A percentile compares a stretch with the other conserved stretches of the same genome.
These are phyloP conservation scores for Rhipidura dahli DNA, from an alignment of 2,113 vertebrate genomes.

Conservation along the genomic window DNA sequence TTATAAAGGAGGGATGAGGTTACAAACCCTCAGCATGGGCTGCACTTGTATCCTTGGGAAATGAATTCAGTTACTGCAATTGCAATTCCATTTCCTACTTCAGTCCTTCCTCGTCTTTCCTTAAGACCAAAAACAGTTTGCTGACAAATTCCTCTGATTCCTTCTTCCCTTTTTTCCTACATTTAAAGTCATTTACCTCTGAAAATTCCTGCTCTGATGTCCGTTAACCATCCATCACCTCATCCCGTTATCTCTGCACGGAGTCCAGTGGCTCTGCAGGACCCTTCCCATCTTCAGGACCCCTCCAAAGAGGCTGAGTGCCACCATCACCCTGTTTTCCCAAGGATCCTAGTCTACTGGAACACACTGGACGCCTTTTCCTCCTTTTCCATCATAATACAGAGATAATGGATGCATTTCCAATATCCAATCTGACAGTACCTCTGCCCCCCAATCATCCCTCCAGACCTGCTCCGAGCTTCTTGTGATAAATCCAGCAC, in stretches of 20 bases:
- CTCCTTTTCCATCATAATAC: background rate
- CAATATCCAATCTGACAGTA: background rate
- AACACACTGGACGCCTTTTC: background rate
- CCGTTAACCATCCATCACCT: accelerated
- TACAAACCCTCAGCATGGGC: background rate
- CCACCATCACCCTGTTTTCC: background rate
- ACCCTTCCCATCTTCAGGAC: too few relatives aligned
- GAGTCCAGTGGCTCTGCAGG: background rate
- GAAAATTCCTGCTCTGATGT: background rate
- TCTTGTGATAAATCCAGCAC: background rate
- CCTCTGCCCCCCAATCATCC: background rate
- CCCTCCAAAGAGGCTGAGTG: background rate
- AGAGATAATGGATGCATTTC: background rate
- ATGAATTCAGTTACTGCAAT: background rate
- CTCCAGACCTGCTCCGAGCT: background rate
- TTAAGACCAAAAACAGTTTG: background rate
- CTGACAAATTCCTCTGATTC: background rate
- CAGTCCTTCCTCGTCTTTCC: background rate
- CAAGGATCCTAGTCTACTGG: accelerated
- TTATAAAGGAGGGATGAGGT: background rate
- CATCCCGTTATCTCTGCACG: background rate
- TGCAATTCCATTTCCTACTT: background rate
- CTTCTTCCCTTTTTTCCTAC: background rate
- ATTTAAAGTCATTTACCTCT: background rate
- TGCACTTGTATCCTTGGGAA: background rate